Conservation (phyloP, 2,797 vertebrate genomes). For the Carcharodon carcharias region DNA sequence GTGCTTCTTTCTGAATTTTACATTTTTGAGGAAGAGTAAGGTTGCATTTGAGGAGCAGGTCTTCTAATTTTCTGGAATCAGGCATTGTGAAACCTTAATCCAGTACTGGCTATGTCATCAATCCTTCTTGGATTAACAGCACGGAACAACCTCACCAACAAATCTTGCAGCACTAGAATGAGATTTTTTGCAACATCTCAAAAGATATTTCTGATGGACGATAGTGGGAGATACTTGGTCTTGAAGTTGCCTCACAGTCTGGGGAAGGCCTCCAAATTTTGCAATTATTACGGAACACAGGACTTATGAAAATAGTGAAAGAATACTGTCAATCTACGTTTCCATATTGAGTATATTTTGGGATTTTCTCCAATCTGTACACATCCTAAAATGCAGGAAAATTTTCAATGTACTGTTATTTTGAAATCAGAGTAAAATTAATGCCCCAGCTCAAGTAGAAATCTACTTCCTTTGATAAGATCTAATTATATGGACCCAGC, state of each 20-base stretch:
- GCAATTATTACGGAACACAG: not conserved
- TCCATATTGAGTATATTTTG: not conserved
- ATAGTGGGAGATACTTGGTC: not conserved
- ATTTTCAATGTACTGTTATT: not conserved
- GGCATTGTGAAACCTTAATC: not conserved
- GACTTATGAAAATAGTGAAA: not conserved
- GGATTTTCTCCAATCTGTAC: not conserved
- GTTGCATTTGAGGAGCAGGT: not conserved
- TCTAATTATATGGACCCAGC: not conserved
- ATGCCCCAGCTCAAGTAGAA: not conserved
- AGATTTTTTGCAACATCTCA: not conserved
- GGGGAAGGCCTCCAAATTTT: not conserved
- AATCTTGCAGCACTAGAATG: not conserved
- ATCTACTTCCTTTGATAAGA: not conserved
- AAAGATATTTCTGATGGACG: not conserved
- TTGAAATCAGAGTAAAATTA: not conserved
- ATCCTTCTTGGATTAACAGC: not conserved
- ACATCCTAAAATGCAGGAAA: not conserved
- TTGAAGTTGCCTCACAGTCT: not conserved
- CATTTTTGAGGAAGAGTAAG: too few relatives aligned
- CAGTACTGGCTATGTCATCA: not conserved
- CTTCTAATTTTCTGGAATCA: not conserved
- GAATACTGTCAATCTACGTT: not conserved
- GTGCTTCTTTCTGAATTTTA: too few relatives aligned
- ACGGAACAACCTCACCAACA: not conserved